These are phyloP conservation scores for Zalophus californianus DNA, from an alignment of 2,797 vertebrate genomes.

Conservation along the genomic window DNA sequence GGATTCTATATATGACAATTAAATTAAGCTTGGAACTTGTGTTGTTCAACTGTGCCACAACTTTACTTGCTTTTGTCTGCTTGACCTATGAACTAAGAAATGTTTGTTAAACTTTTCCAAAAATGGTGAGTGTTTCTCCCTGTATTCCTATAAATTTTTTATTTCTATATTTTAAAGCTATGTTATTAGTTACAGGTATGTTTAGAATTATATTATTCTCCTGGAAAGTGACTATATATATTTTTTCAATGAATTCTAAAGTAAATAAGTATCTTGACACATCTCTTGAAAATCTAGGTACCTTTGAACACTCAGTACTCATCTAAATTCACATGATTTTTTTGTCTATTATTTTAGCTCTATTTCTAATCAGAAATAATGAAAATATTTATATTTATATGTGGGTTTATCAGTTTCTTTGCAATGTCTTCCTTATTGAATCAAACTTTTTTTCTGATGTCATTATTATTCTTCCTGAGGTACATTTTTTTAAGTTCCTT, in stretches of 20 bases:
- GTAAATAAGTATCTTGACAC: not conserved
- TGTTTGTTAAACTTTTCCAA: not conserved
- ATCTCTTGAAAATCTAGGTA: not conserved
- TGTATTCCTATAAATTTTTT: not conserved
- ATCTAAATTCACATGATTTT: not conserved
- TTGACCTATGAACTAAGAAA: not conserved
- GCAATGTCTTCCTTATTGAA: not conserved
- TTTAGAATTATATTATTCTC: not conserved
- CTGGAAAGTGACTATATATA: not conserved
- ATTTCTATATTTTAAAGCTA: not conserved
- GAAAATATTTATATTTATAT: not conserved
- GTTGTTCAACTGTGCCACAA: not conserved
- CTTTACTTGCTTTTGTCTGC: not conserved
- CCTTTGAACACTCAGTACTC: not conserved
- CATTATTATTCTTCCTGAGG: not conserved
- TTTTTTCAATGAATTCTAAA: not conserved
- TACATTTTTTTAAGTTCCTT: not conserved
- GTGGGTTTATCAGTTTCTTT: not conserved
- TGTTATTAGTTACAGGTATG: not conserved
- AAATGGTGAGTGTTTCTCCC: not conserved
- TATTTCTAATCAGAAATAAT: not conserved
- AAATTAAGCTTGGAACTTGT: not conserved
- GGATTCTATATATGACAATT: not conserved
- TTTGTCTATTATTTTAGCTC: not conserved
- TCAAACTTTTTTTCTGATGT: not conserved